Percentiles rank a stretch among this genome's conserved stretches.
Evolutionary conservation across 37 sponge, comb jelly and placozoan genomes (phyloP).

Genomic region (Hexactinellida sp.): DNA sequence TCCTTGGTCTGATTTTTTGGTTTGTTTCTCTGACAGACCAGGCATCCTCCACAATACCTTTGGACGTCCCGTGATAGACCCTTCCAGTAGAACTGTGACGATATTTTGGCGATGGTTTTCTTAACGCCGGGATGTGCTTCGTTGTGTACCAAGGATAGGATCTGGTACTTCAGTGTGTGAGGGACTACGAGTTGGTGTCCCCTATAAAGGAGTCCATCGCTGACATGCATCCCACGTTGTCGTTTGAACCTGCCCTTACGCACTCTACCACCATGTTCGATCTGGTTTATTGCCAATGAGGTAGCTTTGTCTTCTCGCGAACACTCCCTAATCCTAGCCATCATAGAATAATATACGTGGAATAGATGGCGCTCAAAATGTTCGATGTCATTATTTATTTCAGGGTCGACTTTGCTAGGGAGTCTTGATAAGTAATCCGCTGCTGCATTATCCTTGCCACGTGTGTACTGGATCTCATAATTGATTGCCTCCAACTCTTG

Average conservation of each 20-base stretch:
- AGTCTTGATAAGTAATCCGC: neutral
- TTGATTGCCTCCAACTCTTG: too few species aligned
- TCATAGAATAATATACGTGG: neutral
- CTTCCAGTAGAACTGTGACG: neutral
- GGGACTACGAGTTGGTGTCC: neutral
- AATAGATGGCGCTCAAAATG: too few species aligned
- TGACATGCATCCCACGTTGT: too few species aligned
- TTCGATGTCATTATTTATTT: neutral
- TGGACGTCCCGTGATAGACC: neutral
- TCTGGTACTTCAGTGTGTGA: neutral
- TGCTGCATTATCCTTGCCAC: neutral
- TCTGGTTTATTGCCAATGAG: neutral
- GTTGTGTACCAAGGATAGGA: neutral
- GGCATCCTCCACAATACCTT: neutral
- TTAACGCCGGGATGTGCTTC: neutral
- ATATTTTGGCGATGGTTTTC: neutral
- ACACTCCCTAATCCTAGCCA: neutral
- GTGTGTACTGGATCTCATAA: neutral
- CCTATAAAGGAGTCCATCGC: neutral
- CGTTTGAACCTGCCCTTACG: neutral
- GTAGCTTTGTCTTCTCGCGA: neutral
- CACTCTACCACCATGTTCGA: neutral
- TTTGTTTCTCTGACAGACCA: neutral
- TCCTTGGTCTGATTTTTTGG: neutral
- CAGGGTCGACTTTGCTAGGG: neutral